Evolutionary conservation across 2,888 invertebrate species (phyloP).

Genomic region (Drosophila glabriapex): DNA sequence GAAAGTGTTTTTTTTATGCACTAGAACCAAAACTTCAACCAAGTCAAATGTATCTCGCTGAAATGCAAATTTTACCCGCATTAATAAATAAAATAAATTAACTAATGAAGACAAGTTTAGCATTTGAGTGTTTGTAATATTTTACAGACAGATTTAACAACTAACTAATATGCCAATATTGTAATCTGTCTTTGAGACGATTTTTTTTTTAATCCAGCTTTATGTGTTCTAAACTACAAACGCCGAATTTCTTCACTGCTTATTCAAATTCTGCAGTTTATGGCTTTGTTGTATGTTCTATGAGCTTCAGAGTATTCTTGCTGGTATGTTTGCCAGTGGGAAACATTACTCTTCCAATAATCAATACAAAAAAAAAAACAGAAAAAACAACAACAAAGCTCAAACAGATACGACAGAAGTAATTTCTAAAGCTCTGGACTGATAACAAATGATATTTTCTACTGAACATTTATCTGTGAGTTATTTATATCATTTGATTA

Average conservation of each 20-base stretch:
- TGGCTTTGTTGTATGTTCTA: not conserved
- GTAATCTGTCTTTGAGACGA: not conserved
- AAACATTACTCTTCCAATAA: not conserved
- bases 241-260: not conserved
- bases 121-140: not conserved
- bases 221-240: not conserved
- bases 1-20: slow-evolving; percentile 25
- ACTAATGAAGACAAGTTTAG: slow-evolving; percentile 17
- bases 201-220: not conserved
- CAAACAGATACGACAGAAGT: not conserved
- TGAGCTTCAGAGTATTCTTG: not conserved
- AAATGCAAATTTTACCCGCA: not conserved
- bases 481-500: not conserved
- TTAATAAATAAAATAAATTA: slow-evolving; percentile 1
- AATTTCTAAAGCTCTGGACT: not conserved
- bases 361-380: not conserved
- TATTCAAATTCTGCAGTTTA: not conserved
- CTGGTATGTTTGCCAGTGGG: not conserved
- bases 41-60: not conserved
- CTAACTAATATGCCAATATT: not conserved
- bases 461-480: not conserved
- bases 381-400: not conserved
- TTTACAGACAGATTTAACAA: not conserved
- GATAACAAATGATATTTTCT: not conserved
- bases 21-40: not conserved